phyloP scores from a whole-genome alignment of 2,797 vertebrate genomes.

The Cuculus canorus region DNA sequence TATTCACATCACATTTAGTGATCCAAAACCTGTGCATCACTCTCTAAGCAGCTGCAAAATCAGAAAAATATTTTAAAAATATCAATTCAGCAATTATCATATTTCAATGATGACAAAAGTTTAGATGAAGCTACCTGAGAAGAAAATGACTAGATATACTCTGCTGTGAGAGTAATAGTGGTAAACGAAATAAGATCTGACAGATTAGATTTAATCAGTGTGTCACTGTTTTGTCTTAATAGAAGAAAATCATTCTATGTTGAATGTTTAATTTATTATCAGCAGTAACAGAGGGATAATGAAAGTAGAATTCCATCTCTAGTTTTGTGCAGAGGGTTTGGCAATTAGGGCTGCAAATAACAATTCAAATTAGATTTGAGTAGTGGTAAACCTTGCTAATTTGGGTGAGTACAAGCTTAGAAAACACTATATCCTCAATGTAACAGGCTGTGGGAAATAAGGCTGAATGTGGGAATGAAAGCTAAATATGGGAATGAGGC shows the following conservation, averaged over 20 bases:
- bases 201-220: constrained; percentile 78
- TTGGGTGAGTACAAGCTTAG: constrained; percentile 37
- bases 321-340: constrained; percentile 31
- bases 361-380: constrained; percentile 66
- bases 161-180: constrained; percentile 22
- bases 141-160: constrained; percentile 48
- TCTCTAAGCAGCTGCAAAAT: background rate
- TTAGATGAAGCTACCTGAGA: constrained; percentile 30
- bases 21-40: background rate
- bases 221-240: constrained; percentile 79
- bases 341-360: constrained; percentile 63
- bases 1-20: background rate
- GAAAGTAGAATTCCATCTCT: constrained; percentile 60
- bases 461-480: no score
- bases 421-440: constrained; percentile 17
- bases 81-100: background rate
- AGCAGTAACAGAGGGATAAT: constrained; percentile 70
- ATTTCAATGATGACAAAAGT: constrained; percentile 19
- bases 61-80: background rate
- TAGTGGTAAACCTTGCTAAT: constrained; percentile 35
- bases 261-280: constrained; percentile 70
- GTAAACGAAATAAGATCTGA: constrained; percentile 65
- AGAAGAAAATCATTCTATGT: constrained; percentile 77
- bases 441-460: background rate
- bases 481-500: no score